phyloP scores from a whole-genome alignment of 2,113 vertebrate species.

The Brachypodius melanocephalos region DNA sequence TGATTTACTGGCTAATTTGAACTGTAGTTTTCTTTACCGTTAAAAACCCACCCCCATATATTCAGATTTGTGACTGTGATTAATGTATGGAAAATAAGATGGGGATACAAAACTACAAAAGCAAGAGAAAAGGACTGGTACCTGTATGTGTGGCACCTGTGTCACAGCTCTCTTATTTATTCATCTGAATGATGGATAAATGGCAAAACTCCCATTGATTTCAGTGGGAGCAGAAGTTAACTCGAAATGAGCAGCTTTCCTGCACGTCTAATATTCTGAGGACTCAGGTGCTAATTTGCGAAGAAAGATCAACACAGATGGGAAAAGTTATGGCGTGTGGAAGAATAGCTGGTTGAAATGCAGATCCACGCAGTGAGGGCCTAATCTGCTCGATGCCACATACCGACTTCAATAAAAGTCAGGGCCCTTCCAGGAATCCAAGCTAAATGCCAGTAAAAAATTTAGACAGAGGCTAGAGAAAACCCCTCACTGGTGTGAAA shows the following conservation, averaged over 20 bases:
- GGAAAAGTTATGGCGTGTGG: conserved; percentile 46
- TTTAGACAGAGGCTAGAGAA: background rate
- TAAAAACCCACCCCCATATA: background rate
- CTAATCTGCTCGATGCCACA: conserved; percentile 53
- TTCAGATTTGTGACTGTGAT: background rate
- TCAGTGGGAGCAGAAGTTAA: conserved; percentile 32
- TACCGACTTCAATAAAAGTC: background rate
- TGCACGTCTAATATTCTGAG: conserved; percentile 14
- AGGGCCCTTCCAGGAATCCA: conserved; percentile 2
- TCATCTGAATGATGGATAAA: conserved; percentile 19
- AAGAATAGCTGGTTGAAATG: conserved; percentile 53
- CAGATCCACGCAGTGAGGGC: conserved; percentile 52
- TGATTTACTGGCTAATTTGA: background rate
- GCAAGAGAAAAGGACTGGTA: background rate
- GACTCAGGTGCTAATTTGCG: conserved; percentile 52
- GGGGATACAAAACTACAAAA: background rate
- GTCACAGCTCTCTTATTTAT: background rate
- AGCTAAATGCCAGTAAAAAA: conserved; percentile 21
- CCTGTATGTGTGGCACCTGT: background rate
- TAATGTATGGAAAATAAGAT: background rate
- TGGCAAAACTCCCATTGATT: conserved; percentile 35
- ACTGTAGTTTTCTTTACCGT: background rate
- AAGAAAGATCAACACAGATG: conserved; percentile 67
- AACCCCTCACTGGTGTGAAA: conserved; percentile 15
- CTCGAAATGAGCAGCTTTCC: conserved; percentile 32